phyloP scores from a whole-genome alignment of 2,888 invertebrate species.

The Andrena dorsata region DNA sequence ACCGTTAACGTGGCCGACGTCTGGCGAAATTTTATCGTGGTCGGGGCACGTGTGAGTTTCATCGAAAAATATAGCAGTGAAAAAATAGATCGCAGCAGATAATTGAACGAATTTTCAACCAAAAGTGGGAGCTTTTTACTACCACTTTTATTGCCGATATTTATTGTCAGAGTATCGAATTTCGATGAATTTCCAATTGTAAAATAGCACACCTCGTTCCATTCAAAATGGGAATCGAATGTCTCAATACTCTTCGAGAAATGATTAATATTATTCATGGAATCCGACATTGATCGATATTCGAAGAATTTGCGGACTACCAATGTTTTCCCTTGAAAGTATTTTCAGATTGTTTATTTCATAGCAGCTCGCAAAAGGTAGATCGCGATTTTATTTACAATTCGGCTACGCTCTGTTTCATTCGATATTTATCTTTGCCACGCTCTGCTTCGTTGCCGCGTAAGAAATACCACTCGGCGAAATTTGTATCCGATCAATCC shows the following conservation, averaged over 20 bases:
- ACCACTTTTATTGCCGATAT: too few species aligned
- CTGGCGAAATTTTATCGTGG: constrained; percentile 16
- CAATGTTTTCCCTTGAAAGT: neutral
- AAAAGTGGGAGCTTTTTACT: neutral
- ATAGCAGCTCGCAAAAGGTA: neutral
- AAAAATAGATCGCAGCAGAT: too few species aligned
- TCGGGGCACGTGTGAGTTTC: neutral
- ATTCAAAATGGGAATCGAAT: too few species aligned
- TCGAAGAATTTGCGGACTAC: neutral
- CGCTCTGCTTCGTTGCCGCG: neutral
- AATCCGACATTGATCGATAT: neutral
- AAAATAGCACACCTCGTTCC: too few species aligned
- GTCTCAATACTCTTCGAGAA: too few species aligned
- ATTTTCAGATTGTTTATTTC: neutral
- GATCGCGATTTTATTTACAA: neutral
- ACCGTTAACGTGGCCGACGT: constrained; percentile 15
- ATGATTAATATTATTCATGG: too few species aligned
- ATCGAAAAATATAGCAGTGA: neutral
- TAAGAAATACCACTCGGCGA: neutral
- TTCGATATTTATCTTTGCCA: neutral
- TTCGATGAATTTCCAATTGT: too few species aligned
- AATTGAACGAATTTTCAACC: neutral
- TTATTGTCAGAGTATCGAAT: too few species aligned
- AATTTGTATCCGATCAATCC: constrained; percentile 21
- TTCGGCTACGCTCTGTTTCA: neutral